phyloP scores from a whole-genome alignment of 2,888 invertebrate species.

The Graphium colonna region DNA sequence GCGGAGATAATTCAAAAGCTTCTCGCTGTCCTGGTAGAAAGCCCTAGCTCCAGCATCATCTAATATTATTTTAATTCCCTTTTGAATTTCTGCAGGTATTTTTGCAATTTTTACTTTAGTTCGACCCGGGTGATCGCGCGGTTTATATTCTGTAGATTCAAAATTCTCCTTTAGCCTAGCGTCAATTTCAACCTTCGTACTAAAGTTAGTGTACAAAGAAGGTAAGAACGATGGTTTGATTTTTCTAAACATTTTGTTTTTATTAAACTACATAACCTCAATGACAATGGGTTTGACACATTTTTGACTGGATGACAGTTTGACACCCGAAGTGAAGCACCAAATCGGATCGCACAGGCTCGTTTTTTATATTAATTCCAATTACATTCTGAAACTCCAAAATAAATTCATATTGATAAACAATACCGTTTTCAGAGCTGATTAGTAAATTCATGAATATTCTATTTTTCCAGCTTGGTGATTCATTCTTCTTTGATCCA shows the following conservation, averaged over 20 bases:
- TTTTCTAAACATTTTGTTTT: constrained; percentile 54
- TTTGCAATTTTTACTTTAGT: constrained; percentile 70
- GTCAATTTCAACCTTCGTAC: constrained; percentile 72
- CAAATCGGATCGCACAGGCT: too few relatives aligned
- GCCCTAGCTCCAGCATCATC: constrained; percentile 81
- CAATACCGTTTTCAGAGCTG: too few relatives aligned
- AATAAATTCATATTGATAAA: too few relatives aligned
- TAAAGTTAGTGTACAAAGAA: constrained; percentile 44
- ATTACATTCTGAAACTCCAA: too few relatives aligned
- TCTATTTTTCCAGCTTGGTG: too few relatives aligned
- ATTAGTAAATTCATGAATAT: too few relatives aligned
- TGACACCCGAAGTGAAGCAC: too few relatives aligned
- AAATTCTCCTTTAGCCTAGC: constrained; percentile 69
- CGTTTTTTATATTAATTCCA: too few relatives aligned
- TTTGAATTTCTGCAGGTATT: constrained; percentile 81
- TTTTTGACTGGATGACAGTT: too few relatives aligned
- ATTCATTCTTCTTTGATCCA: too few relatives aligned
- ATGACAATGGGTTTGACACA: neutral
- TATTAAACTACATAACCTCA: constrained; percentile 16
- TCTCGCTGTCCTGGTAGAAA: constrained; percentile 73
- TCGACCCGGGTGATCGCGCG: constrained; percentile 87
- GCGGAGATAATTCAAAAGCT: constrained; percentile 80
- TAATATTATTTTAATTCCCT: constrained; percentile 75
- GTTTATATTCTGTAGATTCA: constrained; percentile 78
- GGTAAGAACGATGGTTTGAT: constrained; percentile 45